Conservation (phyloP, 2,888 invertebrate genomes). For the Lycaena phlaeas region DNA sequence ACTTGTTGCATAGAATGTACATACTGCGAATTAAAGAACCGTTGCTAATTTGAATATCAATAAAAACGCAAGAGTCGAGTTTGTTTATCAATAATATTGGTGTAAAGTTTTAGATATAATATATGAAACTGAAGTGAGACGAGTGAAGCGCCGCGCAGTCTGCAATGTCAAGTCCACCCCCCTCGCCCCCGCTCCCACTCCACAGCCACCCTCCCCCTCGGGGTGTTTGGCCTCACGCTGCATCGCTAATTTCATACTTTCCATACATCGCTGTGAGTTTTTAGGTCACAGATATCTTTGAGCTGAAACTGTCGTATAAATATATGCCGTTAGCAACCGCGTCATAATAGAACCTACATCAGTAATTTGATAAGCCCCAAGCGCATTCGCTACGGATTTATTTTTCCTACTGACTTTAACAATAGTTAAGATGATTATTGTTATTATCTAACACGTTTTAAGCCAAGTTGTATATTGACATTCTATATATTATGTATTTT, state of each 20-base stretch:
- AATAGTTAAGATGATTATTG: no score
- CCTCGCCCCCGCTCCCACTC: slow-evolving; percentile 10
- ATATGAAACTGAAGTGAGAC: background rate
- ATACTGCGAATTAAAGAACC: background rate
- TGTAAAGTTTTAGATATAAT: slow-evolving; percentile 1
- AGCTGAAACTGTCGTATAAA: background rate
- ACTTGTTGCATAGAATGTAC: background rate
- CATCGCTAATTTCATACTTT: slow-evolving; percentile 20
- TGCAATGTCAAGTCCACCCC: slow-evolving; percentile 39
- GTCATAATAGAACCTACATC: no score
- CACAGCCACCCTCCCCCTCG: no score
- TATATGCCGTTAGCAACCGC: background rate
- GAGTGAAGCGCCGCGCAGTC: slow-evolving; percentile 18
- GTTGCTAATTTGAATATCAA: no score
- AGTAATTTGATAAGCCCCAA: no score
- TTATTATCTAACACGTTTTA: no score
- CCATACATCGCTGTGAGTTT: slow-evolving; percentile 20
- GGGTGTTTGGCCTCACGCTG: slow-evolving; percentile 11
- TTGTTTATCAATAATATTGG: slow-evolving; percentile 4
- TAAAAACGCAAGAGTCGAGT: background rate
- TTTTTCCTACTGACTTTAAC: no score
- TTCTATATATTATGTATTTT: no score
- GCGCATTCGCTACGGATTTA: no score
- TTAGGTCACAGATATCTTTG: slow-evolving; percentile 17
- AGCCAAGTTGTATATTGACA: no score